These are phyloP conservation scores for Anticlea derivata DNA, from an alignment of 2,888 invertebrate genomes.

Conservation along the genomic window DNA sequence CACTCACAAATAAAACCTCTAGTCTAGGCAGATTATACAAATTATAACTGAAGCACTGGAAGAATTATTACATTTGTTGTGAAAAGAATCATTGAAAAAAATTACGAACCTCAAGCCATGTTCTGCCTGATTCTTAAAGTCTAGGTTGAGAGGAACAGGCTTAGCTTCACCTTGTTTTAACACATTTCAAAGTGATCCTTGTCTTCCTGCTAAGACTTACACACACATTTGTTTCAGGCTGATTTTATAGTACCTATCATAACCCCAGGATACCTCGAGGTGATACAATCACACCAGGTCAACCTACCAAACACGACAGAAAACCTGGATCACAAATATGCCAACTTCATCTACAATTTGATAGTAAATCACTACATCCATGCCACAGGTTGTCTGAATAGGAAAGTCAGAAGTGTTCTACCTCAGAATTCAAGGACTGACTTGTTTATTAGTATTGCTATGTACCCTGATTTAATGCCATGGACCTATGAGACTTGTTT, in stretches of 20 bases:
- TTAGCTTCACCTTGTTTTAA: no score
- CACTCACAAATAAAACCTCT: no score
- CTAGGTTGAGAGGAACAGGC: no score
- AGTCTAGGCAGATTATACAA: no score
- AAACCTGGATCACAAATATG: constrained; percentile 77
- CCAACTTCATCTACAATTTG: constrained; percentile 74
- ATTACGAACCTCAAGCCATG: no score
- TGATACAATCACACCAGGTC: constrained; percentile 64
- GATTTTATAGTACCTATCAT: constrained; percentile 82
- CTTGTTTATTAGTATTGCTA: constrained; percentile 58
- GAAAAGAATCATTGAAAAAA: no score
- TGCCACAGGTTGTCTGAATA: constrained; percentile 74
- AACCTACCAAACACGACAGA: constrained; percentile 65
- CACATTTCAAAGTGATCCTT: no score
- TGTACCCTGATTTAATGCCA: constrained; percentile 76
- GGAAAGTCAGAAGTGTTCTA: constrained; percentile 75
- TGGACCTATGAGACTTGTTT: constrained; percentile 76
- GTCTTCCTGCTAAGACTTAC: background rate
- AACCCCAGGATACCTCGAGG: constrained; percentile 76
- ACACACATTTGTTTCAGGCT: constrained; percentile 65
- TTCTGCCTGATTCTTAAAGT: no score
- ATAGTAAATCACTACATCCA: constrained; percentile 75
- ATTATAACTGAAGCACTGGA: no score
- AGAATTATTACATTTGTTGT: background rate
- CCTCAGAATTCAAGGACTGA: constrained; percentile 63